Conservation (phyloP, 2,113 vertebrate species). For the Azemiops feae region DNA sequence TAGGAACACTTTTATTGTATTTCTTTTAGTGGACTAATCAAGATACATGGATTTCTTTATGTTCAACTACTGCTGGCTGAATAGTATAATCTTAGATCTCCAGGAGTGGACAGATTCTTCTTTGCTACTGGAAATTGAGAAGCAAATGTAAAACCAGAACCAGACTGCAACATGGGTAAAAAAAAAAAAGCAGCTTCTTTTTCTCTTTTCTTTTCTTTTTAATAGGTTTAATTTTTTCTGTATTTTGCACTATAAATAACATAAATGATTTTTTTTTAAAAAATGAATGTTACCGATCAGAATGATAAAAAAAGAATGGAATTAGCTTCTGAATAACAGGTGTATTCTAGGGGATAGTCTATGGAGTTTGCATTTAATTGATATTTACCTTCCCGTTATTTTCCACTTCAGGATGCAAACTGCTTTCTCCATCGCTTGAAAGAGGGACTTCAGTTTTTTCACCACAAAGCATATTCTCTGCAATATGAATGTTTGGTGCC, state of each 20-base stretch:
- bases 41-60: neutral
- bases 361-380: neutral
- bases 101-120: neutral
- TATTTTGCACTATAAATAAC: neutral
- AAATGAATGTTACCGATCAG: neutral
- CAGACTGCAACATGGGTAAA: neutral
- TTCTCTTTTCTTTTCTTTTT: neutral
- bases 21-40: neutral
- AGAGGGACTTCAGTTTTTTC: slow-evolving; percentile 37
- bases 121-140: neutral
- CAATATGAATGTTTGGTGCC: neutral
- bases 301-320: neutral
- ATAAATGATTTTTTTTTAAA: neutral
- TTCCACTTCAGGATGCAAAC: neutral
- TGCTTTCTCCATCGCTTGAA: slow-evolving; percentile 12
- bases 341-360: neutral
- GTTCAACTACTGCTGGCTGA: neutral
- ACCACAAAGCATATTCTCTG: neutral
- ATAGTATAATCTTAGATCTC: neutral
- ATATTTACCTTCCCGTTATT: neutral
- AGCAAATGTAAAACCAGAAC: neutral
- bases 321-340: neutral
- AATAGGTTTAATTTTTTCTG: neutral
- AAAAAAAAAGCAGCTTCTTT: neutral
- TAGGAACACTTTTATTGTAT: neutral